A percentile compares a stretch with the other conserved stretches of the same genome.
These are phyloP conservation scores for Atrina japonica DNA, from an alignment of 2,888 invertebrate genomes.

Conservation along the genomic window DNA sequence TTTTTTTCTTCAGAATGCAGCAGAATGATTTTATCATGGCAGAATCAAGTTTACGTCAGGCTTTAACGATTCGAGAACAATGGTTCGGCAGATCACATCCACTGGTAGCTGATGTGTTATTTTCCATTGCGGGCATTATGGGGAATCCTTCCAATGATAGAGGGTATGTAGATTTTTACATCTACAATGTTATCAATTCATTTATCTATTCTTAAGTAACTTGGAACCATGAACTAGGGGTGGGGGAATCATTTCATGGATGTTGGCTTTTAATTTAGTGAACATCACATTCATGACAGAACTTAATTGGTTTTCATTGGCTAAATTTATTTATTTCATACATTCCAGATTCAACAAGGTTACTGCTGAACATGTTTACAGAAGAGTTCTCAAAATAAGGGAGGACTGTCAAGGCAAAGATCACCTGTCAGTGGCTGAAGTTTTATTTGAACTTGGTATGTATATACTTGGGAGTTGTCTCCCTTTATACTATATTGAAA, in stretches of 20 bases:
- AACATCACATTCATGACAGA: no score
- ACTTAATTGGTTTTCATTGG: no score
- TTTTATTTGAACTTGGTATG: conserved; percentile 72
- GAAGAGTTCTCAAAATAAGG: conserved; percentile 67
- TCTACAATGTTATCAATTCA: no score
- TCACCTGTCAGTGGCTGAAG: conserved; percentile 66
- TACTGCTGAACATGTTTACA: conserved; percentile 64
- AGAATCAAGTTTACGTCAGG: conserved; percentile 65
- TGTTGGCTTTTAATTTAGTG: no score
- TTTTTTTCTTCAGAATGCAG: conserved; percentile 53
- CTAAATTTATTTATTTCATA: no score
- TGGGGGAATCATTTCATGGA: background rate
- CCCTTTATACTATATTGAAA: no score
- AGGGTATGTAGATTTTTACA: conserved; percentile 67
- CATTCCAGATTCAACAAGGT: conserved; percentile 62
- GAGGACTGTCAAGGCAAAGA: conserved; percentile 69
- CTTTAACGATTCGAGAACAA: conserved; percentile 60
- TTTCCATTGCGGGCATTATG: conserved; percentile 67
- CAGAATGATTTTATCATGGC: conserved; percentile 66
- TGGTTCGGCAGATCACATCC: conserved; percentile 75
- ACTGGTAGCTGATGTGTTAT: conserved; percentile 70
- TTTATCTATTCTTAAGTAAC: no score
- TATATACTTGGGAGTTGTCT: background rate
- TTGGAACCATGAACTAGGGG: background rate
- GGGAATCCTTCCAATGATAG: conserved; percentile 55